Conservation (phyloP, 2,113 vertebrate species). For the Microcebus griseorufus region DNA sequence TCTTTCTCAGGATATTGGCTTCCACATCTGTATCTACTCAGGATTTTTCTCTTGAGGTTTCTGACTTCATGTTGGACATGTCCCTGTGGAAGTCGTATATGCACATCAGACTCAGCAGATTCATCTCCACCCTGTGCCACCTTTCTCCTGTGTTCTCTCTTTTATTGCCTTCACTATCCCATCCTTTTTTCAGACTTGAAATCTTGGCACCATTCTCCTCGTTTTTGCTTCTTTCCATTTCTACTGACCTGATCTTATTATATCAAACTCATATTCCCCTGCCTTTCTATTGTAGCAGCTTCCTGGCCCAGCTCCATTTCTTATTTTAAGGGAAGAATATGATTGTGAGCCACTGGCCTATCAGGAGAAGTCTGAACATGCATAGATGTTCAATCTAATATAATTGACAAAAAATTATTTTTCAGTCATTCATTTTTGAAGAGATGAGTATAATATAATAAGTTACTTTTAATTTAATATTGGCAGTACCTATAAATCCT, state of each 20-base stretch:
- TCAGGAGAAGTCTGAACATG: neutral
- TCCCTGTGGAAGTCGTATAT: neutral
- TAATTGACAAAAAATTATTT: slow-evolving; percentile 18
- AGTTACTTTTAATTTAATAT: slow-evolving; percentile 39
- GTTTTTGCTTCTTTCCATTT: neutral
- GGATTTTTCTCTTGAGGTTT: neutral
- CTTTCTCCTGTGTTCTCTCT: slow-evolving; percentile 8
- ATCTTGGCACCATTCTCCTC: neutral
- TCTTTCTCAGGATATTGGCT: neutral
- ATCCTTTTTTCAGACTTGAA: slow-evolving; percentile 2
- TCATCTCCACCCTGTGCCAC: neutral
- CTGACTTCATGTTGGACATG: neutral
- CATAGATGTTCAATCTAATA: neutral
- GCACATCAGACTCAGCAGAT: neutral
- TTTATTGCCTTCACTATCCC: neutral
- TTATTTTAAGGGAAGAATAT: neutral
- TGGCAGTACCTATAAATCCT: neutral
- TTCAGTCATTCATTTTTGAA: slow-evolving; percentile 2
- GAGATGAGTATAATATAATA: neutral
- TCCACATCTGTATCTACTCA: neutral
- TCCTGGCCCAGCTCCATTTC: neutral
- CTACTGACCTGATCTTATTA: neutral
- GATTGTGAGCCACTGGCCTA: neutral
- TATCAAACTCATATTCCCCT: neutral
- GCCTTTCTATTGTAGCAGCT: neutral